These are phyloP conservation scores for Melanerpes formicivorus DNA, from an alignment of 2,113 vertebrate species.

Conservation along the genomic window DNA sequence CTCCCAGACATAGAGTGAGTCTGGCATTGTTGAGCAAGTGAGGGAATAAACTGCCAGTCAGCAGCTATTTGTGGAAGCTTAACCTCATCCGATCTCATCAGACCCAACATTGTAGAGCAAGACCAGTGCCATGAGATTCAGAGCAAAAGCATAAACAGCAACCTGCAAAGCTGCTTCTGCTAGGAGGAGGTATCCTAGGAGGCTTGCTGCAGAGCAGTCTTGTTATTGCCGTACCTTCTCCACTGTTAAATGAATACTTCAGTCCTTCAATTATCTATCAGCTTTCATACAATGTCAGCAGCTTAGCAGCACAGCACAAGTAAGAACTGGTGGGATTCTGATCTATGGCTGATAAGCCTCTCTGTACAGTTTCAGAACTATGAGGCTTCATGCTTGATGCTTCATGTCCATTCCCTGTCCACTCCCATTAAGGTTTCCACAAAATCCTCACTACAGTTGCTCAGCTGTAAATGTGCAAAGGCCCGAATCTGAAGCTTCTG, in stretches of 20 bases:
- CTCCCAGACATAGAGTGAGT: constrained; percentile 23
- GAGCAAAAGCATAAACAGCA: background rate
- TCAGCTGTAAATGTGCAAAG: background rate
- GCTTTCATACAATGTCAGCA: background rate
- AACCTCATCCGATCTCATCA: constrained; percentile 40
- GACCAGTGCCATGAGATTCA: background rate
- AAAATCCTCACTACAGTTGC: background rate
- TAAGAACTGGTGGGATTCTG: background rate
- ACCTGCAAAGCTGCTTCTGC: background rate
- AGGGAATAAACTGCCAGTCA: constrained; percentile 48
- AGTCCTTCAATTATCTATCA: background rate
- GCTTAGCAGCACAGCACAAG: background rate
- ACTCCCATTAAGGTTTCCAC: background rate
- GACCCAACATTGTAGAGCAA: constrained; percentile 5
- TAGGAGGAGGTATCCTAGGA: background rate
- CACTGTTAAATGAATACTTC: background rate
- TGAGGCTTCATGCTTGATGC: background rate
- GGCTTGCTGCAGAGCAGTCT: background rate
- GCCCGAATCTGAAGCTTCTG: background rate
- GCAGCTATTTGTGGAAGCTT: constrained; percentile 39
- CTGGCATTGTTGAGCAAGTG: constrained; percentile 8
- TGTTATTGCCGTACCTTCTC: background rate
- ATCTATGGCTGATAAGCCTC: background rate
- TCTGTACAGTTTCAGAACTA: background rate
- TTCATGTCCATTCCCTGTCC: background rate